Evolutionary conservation across 2,113 vertebrate genomes (phyloP).

Genomic region (Rhea americana): DNA sequence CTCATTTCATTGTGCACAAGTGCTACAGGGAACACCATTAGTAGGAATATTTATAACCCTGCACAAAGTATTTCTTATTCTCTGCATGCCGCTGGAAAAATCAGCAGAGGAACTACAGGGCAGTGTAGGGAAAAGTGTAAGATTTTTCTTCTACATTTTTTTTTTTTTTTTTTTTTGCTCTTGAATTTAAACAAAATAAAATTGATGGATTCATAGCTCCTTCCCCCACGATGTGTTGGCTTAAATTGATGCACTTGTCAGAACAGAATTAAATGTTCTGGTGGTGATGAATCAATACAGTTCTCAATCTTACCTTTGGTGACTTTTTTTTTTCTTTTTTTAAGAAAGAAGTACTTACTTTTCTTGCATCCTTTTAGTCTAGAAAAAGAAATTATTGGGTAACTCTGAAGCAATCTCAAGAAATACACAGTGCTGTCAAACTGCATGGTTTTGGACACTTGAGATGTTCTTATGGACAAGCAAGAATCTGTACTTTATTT

Average conservation of each 20-base stretch:
- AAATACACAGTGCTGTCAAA: slow-evolving; percentile 17
- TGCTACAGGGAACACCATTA: not conserved
- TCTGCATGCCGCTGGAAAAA: not conserved
- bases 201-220: not conserved
- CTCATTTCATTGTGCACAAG: not conserved
- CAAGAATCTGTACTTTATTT: not conserved
- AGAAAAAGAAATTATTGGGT: not conserved
- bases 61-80: not conserved
- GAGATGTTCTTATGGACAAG: not conserved
- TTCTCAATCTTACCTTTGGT: rapidly evolving
- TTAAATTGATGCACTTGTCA: slow-evolving; percentile 11
- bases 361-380: not conserved
- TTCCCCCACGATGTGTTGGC: not conserved
- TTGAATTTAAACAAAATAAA: not conserved
- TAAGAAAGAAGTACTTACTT: not conserved
- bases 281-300: not conserved
- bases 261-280: not conserved
- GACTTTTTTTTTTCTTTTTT: not conserved
- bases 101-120: not conserved
- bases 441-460: not conserved
- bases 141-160: rapidly evolving
- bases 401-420: slow-evolving; percentile 2
- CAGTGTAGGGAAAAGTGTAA: not conserved
- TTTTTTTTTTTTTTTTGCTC: not conserved
- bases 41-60: not conserved